A percentile compares a stretch with the other conserved stretches of the same genome.
Evolutionary conservation across 2,797 vertebrate genomes (phyloP).

Genomic region (Pyrocephalus nanus): DNA sequence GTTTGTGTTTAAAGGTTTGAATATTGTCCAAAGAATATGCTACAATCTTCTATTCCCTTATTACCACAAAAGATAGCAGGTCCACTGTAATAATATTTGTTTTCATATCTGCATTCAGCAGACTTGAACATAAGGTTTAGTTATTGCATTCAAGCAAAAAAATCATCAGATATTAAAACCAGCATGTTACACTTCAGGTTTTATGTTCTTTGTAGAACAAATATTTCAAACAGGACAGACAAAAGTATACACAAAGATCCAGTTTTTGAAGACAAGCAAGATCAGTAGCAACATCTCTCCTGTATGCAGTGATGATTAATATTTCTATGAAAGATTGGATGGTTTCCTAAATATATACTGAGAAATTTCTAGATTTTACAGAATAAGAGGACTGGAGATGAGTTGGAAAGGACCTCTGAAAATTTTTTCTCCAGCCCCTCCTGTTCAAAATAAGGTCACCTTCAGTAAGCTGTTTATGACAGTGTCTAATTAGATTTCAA

Average conservation of each 20-base stretch:
- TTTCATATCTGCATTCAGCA: not conserved
- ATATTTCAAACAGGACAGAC: conserved; percentile 2
- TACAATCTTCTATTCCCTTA: not conserved
- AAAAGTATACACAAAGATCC: not conserved
- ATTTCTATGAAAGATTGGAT: not conserved
- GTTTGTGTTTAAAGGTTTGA: not conserved
- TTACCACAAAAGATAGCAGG: not conserved
- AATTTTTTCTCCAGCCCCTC: not conserved
- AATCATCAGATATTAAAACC: conserved; percentile 31
- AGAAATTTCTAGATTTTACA: not conserved
- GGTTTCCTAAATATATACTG: conserved; percentile 7
- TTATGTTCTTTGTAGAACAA: conserved; percentile 22
- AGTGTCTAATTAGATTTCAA: not conserved
- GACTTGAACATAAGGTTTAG: conserved; percentile 1
- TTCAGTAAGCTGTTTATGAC: not conserved
- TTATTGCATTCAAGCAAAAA: conserved; percentile 44
- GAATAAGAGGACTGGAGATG: not conserved
- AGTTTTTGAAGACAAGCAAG: conserved; percentile 30
- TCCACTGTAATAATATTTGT: not conserved
- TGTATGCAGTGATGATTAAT: not conserved
- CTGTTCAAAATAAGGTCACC: not conserved
- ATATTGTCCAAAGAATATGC: not conserved
- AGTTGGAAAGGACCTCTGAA: not conserved
- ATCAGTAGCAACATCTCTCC: conserved; percentile 35
- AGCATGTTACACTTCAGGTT: conserved; percentile 20